Conservation (phyloP, 2,797 vertebrate species). For the Peromyscus aztecus region DNA sequence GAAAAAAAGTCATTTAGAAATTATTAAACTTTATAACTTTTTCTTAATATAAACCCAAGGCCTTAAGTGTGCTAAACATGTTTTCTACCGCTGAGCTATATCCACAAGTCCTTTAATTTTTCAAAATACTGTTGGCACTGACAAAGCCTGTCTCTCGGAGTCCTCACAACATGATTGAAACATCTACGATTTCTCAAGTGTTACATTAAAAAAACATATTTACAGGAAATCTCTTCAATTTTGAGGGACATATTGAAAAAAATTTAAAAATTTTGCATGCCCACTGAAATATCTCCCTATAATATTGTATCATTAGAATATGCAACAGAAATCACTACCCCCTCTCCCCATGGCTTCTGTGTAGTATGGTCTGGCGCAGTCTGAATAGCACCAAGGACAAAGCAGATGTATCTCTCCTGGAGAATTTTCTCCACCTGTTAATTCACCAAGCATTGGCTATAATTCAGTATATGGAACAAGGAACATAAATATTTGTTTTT, state of each 20-base stretch:
- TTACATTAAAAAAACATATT: slow-evolving; percentile 49
- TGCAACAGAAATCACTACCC: not conserved
- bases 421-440: slow-evolving; percentile 27
- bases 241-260: slow-evolving; percentile 28
- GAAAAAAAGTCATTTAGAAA: slow-evolving; percentile 41
- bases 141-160: slow-evolving; percentile 35
- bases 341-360: not conserved
- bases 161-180: not conserved
- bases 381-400: slow-evolving; percentile 1
- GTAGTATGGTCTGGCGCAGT: slow-evolving; percentile 10
- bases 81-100: not conserved
- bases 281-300: slow-evolving; percentile 8
- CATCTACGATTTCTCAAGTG: slow-evolving; percentile 47
- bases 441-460: not conserved
- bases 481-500: slow-evolving; percentile 45
- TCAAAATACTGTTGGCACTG: not conserved
- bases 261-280: slow-evolving; percentile 48
- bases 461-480: slow-evolving; percentile 1
- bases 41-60: not conserved
- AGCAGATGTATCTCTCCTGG: not conserved
- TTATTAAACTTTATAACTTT: not conserved
- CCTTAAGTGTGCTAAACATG: not conserved
- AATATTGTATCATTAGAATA: slow-evolving; percentile 63
- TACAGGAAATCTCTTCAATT: slow-evolving; percentile 25
- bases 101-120: not conserved